Percentiles rank a stretch among this genome's conserved stretches.
phyloP scores from a whole-genome alignment of 2,797 vertebrate genomes.

The Botia almorhae region DNA sequence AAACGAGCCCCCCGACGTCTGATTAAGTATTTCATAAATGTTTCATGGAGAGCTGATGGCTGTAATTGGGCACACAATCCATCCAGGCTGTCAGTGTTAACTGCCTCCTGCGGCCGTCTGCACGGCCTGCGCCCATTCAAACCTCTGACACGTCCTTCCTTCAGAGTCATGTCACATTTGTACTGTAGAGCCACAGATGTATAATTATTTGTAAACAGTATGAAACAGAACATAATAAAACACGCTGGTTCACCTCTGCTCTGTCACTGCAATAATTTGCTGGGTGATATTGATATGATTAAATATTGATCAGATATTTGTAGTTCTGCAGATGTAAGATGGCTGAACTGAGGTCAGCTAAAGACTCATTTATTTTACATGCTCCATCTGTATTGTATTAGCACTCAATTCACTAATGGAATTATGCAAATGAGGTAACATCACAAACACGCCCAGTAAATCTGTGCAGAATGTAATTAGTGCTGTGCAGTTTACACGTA shows the following conservation, averaged over 20 bases:
- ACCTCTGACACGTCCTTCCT: background rate
- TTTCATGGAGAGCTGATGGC: conserved; percentile 76
- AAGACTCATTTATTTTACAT: background rate
- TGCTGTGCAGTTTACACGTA: background rate
- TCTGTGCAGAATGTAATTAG: background rate
- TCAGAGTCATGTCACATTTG: background rate
- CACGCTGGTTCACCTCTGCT: background rate
- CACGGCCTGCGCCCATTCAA: conserved; percentile 1
- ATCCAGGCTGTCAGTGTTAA: conserved; percentile 73
- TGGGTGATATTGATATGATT: background rate
- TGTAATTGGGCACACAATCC: conserved; percentile 80
- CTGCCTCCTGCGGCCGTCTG: conserved; percentile 43
- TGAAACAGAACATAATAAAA: background rate
- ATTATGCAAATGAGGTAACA: background rate
- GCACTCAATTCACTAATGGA: background rate
- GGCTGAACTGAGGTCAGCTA: background rate
- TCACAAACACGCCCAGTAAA: background rate
- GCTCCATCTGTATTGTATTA: background rate
- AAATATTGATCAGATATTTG: background rate
- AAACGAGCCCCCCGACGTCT: conserved; percentile 77
- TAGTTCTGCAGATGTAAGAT: background rate
- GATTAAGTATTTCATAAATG: conserved; percentile 84
- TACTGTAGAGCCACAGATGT: background rate
- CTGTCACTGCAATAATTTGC: background rate
- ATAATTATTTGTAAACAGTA: conserved; percentile 17